Conservation (phyloP, 2,113 vertebrate species). For the Sigmodon hispidus region DNA sequence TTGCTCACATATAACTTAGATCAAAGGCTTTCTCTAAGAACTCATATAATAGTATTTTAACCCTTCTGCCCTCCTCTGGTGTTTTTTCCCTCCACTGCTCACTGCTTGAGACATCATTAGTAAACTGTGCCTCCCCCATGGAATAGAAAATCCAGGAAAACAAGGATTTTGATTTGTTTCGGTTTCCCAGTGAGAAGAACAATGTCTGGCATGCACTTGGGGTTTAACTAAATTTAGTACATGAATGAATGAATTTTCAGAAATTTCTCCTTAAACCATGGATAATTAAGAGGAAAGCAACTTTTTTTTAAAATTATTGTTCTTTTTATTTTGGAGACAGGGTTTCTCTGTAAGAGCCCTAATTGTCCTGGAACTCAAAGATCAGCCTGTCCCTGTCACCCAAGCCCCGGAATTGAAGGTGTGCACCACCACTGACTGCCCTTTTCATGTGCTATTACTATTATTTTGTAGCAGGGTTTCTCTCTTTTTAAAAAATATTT, state of each 20-base stretch:
- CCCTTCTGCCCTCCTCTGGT: not conserved
- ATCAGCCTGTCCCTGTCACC: not conserved
- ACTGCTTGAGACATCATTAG: not conserved
- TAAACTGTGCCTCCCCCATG: not conserved
- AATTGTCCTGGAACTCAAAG: too few species aligned
- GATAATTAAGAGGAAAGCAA: constrained; percentile 30
- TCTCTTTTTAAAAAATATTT: too few species aligned
- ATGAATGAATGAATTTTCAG: constrained; percentile 40
- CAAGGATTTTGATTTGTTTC: constrained; percentile 55
- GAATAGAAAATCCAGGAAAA: constrained; percentile 7
- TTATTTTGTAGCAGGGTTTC: too few species aligned
- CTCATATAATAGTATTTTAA: constrained; percentile 1
- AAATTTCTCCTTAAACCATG: not conserved
- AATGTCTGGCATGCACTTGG: not conserved
- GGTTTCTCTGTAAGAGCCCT: not conserved
- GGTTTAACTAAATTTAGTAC: constrained; percentile 23
- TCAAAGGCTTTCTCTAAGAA: constrained; percentile 36
- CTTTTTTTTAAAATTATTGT: not conserved
- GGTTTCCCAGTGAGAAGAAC: not conserved
- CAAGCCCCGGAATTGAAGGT: not conserved
- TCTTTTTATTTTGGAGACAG: not conserved
- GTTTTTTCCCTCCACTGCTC: constrained; percentile 27
- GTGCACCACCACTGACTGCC: too few species aligned
- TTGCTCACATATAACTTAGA: constrained; percentile 12
- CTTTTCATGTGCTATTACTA: too few species aligned